Evolutionary conservation across 2,888 invertebrate genomes (phyloP).

Genomic region (Pyrgus malvae): DNA sequence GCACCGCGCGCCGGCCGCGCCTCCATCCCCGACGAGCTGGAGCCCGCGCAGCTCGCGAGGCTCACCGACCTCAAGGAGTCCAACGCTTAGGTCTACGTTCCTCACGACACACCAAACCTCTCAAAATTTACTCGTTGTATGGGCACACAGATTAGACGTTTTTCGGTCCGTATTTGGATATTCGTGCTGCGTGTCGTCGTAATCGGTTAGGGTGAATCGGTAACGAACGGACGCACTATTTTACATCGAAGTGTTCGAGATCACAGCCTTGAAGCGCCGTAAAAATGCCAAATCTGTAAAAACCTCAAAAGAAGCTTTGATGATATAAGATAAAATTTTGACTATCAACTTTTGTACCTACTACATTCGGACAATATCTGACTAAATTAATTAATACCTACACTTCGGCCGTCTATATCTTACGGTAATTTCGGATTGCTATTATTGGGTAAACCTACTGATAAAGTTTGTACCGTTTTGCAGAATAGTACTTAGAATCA

Average conservation of each 20-base stretch:
- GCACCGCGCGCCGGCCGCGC: conserved; percentile 90
- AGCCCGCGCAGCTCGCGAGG: conserved; percentile 93
- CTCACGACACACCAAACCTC: too few species aligned
- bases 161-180: too few species aligned
- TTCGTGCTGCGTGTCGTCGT: too few species aligned
- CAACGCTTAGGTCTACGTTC: conserved; percentile 89
- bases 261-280: too few species aligned
- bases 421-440: background rate
- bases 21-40: conserved; percentile 93
- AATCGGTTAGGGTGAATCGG: too few species aligned
- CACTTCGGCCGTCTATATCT: background rate
- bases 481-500: conserved; percentile 16
- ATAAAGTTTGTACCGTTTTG: conserved; percentile 22
- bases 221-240: too few species aligned
- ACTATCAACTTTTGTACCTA: conserved; percentile 21
- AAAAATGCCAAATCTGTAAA: too few species aligned
- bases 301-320: background rate
- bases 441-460: conserved; percentile 12
- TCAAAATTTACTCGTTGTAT: too few species aligned
- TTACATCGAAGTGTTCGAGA: too few species aligned
- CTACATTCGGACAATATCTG: conserved; percentile 16
- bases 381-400: background rate
- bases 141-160: too few species aligned
- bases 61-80: conserved; percentile 95
- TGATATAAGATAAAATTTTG: conserved; percentile 1